Evolutionary conservation across 2,888 invertebrate species (phyloP).

Genomic region (Shargacucullia verbasci): DNA sequence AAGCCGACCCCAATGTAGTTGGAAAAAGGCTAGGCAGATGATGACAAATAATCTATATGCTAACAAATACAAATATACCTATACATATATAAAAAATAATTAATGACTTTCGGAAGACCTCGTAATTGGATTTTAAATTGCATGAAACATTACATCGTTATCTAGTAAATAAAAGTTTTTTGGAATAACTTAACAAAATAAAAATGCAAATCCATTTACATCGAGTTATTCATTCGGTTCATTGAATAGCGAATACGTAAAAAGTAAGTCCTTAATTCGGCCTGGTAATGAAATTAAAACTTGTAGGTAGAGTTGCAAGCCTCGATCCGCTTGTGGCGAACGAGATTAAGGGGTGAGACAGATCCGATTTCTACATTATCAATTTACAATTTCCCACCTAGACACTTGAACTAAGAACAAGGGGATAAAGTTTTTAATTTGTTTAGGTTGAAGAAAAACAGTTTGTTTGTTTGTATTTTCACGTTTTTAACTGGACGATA

Average conservation of each 20-base stretch:
- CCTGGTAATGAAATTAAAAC: constrained; percentile 77
- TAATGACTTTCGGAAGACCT: background rate
- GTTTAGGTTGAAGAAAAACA: constrained; percentile 38
- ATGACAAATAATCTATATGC: no score
- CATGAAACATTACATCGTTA: background rate
- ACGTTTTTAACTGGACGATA: background rate
- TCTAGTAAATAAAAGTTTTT: constrained; percentile 13
- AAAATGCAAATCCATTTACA: constrained; percentile 68
- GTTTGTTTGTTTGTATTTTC: constrained; percentile 21
- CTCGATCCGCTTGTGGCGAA: constrained; percentile 53
- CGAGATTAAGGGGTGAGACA: constrained; percentile 56
- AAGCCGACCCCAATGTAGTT: no score
- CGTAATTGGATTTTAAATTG: background rate
- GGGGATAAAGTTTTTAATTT: constrained; percentile 41
- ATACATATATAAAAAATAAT: no score
- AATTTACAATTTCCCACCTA: constrained; percentile 67
- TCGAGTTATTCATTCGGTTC: constrained; percentile 68
- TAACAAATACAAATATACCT: no score
- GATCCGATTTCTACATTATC: constrained; percentile 69
- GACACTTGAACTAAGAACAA: constrained; percentile 52
- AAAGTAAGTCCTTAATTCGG: constrained; percentile 68
- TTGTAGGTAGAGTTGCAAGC: constrained; percentile 68
- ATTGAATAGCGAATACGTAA: constrained; percentile 67
- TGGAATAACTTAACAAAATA: constrained; percentile 39
- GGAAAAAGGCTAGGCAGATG: no score